These are phyloP conservation scores for Drosophila tsacasi DNA, from an alignment of 1,140 invertebrate genomes.

Conservation along the genomic window DNA sequence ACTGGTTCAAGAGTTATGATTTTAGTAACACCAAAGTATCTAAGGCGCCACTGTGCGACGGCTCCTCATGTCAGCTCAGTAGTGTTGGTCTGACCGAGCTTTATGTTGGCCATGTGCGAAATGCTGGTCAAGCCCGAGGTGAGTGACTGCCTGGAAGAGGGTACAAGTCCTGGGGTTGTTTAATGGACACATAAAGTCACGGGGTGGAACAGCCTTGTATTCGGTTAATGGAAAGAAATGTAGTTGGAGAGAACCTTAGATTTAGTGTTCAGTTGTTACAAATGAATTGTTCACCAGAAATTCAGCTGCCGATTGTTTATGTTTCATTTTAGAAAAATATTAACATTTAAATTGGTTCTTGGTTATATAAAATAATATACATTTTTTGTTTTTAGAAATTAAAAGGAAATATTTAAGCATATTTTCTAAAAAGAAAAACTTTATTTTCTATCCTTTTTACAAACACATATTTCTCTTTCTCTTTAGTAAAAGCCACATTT, in stretches of 20 bases:
- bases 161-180: slow-evolving; percentile 9
- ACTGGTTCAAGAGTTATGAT: too few species aligned
- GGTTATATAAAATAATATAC: not conserved
- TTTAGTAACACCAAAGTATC: too few species aligned
- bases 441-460: not conserved
- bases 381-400: not conserved
- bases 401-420: not conserved
- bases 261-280: slow-evolving; percentile 5
- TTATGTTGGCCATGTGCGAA: slow-evolving; percentile 47
- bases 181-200: not conserved
- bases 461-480: not conserved
- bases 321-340: too few species aligned
- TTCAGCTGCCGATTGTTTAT: too few species aligned
- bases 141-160: slow-evolving; percentile 6
- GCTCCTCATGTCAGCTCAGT: slow-evolving; percentile 25
- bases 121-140: slow-evolving; percentile 35
- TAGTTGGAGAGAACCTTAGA: not conserved
- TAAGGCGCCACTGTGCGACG: too few species aligned
- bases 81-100: slow-evolving; percentile 3
- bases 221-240: slow-evolving; percentile 11
- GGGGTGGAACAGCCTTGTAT: slow-evolving; percentile 15
- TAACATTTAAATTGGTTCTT: too few species aligned
- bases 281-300: slow-evolving; percentile 7
- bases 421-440: not conserved
- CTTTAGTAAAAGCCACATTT: not conserved